Base-by-base conservation (phyloP, 2,113 vertebrate species). In the Rhinichthys klamathensis region DNA sequence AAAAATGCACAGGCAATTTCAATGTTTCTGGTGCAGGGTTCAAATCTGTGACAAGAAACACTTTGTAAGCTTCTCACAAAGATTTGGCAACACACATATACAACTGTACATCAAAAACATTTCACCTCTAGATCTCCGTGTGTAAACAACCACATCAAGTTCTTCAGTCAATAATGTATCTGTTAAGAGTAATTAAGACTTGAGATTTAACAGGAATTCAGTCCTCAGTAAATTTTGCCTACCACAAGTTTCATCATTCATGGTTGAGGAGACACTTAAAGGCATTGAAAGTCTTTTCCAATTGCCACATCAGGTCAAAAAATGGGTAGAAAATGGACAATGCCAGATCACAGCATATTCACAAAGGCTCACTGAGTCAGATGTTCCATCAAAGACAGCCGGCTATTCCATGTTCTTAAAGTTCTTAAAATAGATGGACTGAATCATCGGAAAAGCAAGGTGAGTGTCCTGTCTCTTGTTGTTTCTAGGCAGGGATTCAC, bases 341-440 rank as follows among this genome's bases (percentile, higher is more conserved):
- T 63, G 78, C 15, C 51, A 51, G n/a, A 27, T 58, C 18, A 38
- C 49, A 88, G 60, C 89, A 85, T 86, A 89, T 85, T 81, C 88
- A 89, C 90, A 89, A 91, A 90, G 86, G 77, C 80, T 82, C 86
- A 87, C 90, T 35, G 21, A 76, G 85, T 90, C 90, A 70, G 86
- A 87, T 90, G 89, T 86, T 86, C 84, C 88, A 87, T 92, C 89
- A 88, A 89, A 72, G 82, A 81, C 84, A 81, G 85, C 38, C 69
- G 83, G 86, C 84, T 88, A 88, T 89, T 89, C 60, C 86, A 75
- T 56, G 58, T 67, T 51, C 80, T 88, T 60, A 44, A 30, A 13
- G 30, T 23, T 60, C 89, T 23, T 51, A 89, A 93, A 94, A 93
- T 91, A 93, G 92, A 88, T 84, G 16, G 76, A 86, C 65, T 88